Percentiles rank a stretch among this genome's conserved stretches.
phyloP scores from a whole-genome alignment of 2,113 vertebrate species.

The Eublepharis macularius region DNA sequence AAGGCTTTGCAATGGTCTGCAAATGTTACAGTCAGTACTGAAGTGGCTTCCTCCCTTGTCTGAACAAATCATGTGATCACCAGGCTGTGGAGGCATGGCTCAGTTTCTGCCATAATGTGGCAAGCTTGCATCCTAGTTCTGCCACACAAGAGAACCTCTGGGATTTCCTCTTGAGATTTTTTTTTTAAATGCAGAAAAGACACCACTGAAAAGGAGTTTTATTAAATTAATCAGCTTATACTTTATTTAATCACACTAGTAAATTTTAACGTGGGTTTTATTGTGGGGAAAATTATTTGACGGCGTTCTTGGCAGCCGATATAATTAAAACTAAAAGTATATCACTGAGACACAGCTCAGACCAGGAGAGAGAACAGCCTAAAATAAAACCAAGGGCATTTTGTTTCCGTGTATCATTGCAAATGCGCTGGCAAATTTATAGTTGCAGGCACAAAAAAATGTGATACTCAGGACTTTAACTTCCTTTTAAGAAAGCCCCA shows the following conservation, averaged over 20 bases:
- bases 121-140: no score
- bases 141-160: background rate
- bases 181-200: background rate
- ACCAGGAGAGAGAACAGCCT: background rate
- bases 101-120: no score
- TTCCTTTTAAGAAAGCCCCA: background rate
- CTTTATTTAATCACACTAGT: background rate
- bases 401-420: background rate
- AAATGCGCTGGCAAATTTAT: constrained; percentile 15
- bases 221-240: background rate
- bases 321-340: constrained; percentile 26
- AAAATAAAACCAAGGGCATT: constrained; percentile 19
- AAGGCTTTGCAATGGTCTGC: no score
- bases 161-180: background rate
- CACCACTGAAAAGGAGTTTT: background rate
- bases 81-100: no score
- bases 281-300: constrained; percentile 1
- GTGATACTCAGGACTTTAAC: background rate
- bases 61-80: no score
- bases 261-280: constrained; percentile 33
- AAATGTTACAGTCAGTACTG: no score
- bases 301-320: background rate
- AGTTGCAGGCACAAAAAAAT: constrained; percentile 4
- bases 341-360: background rate
- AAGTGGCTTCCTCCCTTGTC: no score